phyloP scores from a whole-genome alignment of 1,140 invertebrate genomes.

The Aphidius ervi region DNA sequence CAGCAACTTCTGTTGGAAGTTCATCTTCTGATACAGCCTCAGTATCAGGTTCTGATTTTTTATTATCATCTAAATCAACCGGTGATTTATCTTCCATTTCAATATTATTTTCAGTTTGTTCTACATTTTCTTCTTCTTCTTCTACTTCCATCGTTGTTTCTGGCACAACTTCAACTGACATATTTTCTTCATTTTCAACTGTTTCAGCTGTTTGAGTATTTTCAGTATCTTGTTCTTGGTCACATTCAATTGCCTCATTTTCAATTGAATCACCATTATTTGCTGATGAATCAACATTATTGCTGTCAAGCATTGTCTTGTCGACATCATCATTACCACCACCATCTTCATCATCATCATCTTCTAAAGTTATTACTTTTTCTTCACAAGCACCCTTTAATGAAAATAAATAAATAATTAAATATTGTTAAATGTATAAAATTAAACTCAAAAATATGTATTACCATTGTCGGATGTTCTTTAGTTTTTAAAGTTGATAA shows the following conservation, averaged over 20 bases:
- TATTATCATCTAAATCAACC: conserved; percentile 11
- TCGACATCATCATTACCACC: neutral
- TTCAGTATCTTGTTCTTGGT: neutral
- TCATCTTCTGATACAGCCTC: conserved; percentile 69
- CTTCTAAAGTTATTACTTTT: conserved; percentile 21
- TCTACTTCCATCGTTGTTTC: conserved; percentile 14
- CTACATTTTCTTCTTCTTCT: conserved; percentile 1
- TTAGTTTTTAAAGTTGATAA: conserved; percentile 29
- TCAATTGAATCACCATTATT: neutral
- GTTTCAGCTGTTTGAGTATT: neutral
- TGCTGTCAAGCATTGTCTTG: neutral
- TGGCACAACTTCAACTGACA: conserved; percentile 16
- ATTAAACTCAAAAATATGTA: neutral
- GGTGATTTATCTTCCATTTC: neutral
- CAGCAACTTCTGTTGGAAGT: conserved; percentile 51
- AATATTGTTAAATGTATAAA: neutral
- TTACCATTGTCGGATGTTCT: conserved; percentile 26
- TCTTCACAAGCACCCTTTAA: conserved; percentile 24
- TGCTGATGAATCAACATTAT: neutral
- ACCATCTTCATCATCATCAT: conserved; percentile 16
- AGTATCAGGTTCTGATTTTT: conserved; percentile 59
- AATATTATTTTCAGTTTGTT: neutral
- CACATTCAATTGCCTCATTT: conserved; percentile 8
- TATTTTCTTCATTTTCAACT: conserved; percentile 4
- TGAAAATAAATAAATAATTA: conserved; percentile 3